Base-by-base conservation (phyloP, 2,113 vertebrate species). In the Mesitornis unicolor region DNA sequence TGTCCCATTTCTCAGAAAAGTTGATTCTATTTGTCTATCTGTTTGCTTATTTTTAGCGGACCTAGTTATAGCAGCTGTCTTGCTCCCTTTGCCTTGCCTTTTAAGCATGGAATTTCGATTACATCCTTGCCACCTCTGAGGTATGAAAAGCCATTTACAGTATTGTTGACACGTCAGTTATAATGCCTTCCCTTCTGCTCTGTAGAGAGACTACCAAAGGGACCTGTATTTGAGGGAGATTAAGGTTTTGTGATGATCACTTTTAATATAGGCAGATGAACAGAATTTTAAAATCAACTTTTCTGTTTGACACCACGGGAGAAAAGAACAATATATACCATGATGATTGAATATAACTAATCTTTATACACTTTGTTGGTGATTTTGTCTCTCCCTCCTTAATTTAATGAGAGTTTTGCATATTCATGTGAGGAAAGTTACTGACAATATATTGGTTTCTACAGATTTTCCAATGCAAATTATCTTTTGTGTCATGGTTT, bases 41-140 rank as follows among this genome's bases (percentile, higher is more conserved):
- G 51, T 93, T 13, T 85, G 25, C 71, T 83, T 89, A 45, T 82
- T 94, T 95, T 33, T 88, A 81, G 57, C 63, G 83, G 45, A 69
- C 56, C 48, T 84, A 48, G 45, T 77, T 92, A 61, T 14, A 90
- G 68, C 25, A 93, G 54, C 71, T 92, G 71, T 90, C 71, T 93
- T 86, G 17, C 36, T 93, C 57, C 71, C 71, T 88, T 85, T 95
- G 74, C 78, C 51, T 93, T 90, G 78, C 74, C 54, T 92, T 86
- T 92, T 90, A 92, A 77, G 88, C 83, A 80, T 38, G 60, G 88
- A 80, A 95, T 95, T 96, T 90, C 3, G 4, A 86, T 96, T 92
- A 88, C 24, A 90, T 50, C 83, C 90, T 90, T 92, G 85, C 83
- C 90, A 88, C 47, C 67, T 93, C 88, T 94, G 67, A 73, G 83